Percentiles rank a stretch among this genome's conserved stretches.
Conservation (phyloP, 1,140 invertebrate genomes). For the Agrilus planipennis region DNA sequence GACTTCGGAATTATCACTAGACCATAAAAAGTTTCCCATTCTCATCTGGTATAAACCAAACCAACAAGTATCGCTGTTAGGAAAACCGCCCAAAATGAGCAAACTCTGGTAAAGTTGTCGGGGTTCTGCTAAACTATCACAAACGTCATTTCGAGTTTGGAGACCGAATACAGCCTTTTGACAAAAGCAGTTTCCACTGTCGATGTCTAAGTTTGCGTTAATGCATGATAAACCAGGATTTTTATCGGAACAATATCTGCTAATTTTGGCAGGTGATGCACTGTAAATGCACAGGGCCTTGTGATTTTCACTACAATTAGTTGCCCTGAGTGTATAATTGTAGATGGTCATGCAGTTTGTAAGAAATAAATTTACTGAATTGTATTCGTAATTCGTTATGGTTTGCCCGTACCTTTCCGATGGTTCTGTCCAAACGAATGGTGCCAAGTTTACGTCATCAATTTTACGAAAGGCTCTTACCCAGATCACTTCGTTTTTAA, state of each 20-base stretch:
- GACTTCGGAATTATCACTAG: background rate
- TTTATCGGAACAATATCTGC: background rate
- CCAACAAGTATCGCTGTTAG: constrained; percentile 1
- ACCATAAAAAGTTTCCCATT: constrained; percentile 1
- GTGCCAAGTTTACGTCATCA: too few species aligned
- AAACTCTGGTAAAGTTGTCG: background rate
- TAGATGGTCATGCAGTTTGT: background rate
- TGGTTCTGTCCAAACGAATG: too few species aligned
- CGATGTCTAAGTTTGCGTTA: background rate
- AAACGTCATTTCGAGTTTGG: background rate
- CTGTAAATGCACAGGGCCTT: constrained; percentile 1
- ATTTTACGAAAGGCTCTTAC: too few species aligned
- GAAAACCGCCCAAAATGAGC: background rate
- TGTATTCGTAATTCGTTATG: too few species aligned
- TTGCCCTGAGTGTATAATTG: background rate
- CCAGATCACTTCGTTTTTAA: too few species aligned
- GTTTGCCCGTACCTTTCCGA: too few species aligned
- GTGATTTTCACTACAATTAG: background rate
- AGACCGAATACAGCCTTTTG: background rate
- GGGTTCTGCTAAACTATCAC: constrained; percentile 2
- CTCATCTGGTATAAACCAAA: background rate
- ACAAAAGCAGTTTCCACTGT: constrained; percentile 3
- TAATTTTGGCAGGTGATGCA: background rate
- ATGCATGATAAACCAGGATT: background rate
- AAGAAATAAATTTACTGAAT: too few species aligned